phyloP scores from a whole-genome alignment of 2,797 vertebrate genomes.

The Sebastes matsubarae region DNA sequence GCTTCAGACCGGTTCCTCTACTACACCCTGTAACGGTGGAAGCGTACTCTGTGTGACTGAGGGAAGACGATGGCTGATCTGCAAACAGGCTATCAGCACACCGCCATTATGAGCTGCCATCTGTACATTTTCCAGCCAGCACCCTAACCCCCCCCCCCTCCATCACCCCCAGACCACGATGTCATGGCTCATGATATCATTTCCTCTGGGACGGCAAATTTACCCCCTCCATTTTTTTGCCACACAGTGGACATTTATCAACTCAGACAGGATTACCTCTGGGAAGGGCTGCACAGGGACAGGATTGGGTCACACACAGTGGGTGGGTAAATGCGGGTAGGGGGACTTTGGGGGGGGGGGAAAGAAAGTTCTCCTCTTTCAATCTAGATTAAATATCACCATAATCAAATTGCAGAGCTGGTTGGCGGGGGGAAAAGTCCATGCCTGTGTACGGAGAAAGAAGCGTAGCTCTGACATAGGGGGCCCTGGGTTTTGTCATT shows the following conservation, averaged over 20 bases:
- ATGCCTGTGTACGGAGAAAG: slow-evolving; percentile 68
- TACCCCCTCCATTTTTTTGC: slow-evolving; percentile 75
- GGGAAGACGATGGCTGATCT: slow-evolving; percentile 72
- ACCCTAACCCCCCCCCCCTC: slow-evolving; percentile 6
- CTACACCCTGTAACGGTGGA: slow-evolving; percentile 16
- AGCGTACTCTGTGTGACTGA: slow-evolving; percentile 46
- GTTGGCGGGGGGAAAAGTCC: slow-evolving; percentile 69
- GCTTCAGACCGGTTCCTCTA: slow-evolving; percentile 26
- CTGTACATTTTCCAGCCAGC: slow-evolving; percentile 79
- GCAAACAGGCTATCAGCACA: slow-evolving; percentile 83
- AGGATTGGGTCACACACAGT: slow-evolving; percentile 74
- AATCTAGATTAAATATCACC: slow-evolving; percentile 84
- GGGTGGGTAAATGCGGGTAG: slow-evolving; percentile 65
- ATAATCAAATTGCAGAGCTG: slow-evolving; percentile 80
- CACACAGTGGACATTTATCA: slow-evolving; percentile 81
- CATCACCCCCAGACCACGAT: slow-evolving; percentile 68
- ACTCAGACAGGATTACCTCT: slow-evolving; percentile 78
- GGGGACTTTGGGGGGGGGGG: slow-evolving; percentile 30
- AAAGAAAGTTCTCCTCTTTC: slow-evolving; percentile 77
- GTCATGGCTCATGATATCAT: slow-evolving; percentile 84
- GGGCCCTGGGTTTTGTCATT: slow-evolving; percentile 83
- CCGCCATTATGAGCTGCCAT: slow-evolving; percentile 75
- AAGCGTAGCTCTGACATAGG: slow-evolving; percentile 71
- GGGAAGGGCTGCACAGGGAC: slow-evolving; percentile 67
- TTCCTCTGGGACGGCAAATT: slow-evolving; percentile 79